A percentile compares a stretch with the other conserved stretches of the same genome.
Evolutionary conservation across 1,140 invertebrate species (phyloP).

Genomic region (Trypoxylus dichotomus): DNA sequence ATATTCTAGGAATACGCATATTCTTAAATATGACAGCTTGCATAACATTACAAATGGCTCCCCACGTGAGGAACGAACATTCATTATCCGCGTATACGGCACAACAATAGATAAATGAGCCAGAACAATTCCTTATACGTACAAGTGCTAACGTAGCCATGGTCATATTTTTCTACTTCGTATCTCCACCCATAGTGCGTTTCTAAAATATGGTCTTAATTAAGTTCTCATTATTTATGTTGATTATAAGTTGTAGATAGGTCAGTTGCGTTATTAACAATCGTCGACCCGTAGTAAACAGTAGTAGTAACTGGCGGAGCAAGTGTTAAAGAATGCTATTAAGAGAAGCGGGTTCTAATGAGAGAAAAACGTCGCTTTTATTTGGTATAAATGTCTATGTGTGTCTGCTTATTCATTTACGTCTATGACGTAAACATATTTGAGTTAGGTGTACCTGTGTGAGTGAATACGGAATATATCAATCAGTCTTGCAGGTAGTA

Average conservation of each 20-base stretch:
- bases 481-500: slow-evolving; percentile 36
- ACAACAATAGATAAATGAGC: background rate
- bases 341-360: slow-evolving; percentile 14
- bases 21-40: too few relatives aligned
- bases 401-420: background rate
- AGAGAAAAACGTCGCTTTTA: background rate
- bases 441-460: background rate
- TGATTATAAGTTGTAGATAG: slow-evolving; percentile 33
- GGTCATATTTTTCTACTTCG: background rate
- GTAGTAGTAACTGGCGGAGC: slow-evolving; percentile 29
- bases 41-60: too few relatives aligned
- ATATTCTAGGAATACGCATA: too few relatives aligned
- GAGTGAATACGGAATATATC: slow-evolving; percentile 34
- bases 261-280: slow-evolving; percentile 28
- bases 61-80: too few relatives aligned
- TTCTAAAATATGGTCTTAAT: slow-evolving; percentile 36
- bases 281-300: slow-evolving; percentile 28
- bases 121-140: background rate
- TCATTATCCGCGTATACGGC: too few relatives aligned
- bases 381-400: background rate
- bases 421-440: background rate
- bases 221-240: slow-evolving; percentile 38
- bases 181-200: slow-evolving; percentile 22
- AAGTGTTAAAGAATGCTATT: slow-evolving; percentile 34
- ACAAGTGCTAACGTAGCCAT: background rate